Evolutionary conservation across 2,797 vertebrate species (phyloP).

Genomic region (Otolemur crassicaudatus): DNA sequence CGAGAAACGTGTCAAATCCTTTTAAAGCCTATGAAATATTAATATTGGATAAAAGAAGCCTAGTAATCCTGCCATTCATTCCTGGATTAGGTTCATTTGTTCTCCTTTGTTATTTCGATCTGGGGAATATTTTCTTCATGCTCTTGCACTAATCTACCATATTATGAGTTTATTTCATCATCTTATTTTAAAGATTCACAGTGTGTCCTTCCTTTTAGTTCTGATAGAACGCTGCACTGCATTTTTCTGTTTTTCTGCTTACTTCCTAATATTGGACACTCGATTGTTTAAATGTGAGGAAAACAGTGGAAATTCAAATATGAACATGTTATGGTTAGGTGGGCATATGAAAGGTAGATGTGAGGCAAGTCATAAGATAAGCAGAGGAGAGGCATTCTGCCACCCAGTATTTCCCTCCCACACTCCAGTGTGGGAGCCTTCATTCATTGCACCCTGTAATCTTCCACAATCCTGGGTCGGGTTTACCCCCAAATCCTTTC

Average conservation of each 20-base stretch:
- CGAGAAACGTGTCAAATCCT: slow-evolving; percentile 60
- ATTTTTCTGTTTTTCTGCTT: not conserved
- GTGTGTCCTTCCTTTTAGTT: not conserved
- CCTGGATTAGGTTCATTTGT: slow-evolving; percentile 6
- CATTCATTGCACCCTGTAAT: not conserved
- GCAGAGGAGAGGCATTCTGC: not conserved
- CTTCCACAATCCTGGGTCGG: not conserved
- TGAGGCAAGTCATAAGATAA: not conserved
- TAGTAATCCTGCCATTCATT: slow-evolving; percentile 52
- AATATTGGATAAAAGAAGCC: slow-evolving; percentile 49
- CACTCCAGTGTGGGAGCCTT: not conserved
- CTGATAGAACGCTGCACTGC: not conserved
- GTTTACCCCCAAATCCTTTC: not conserved
- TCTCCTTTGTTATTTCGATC: slow-evolving; percentile 26
- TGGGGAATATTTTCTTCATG: not conserved
- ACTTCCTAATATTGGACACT: not conserved
- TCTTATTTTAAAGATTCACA: slow-evolving; percentile 24
- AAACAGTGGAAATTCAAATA: not conserved
- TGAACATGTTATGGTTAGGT: not conserved
- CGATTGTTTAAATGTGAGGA: not conserved
- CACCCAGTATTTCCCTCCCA: not conserved
- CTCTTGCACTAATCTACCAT: not conserved
- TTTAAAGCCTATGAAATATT: slow-evolving; percentile 72
- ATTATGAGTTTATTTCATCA: not conserved
- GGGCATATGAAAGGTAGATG: not conserved